Conservation (phyloP, 2,113 vertebrate species). For the Pelobates fuscus region DNA sequence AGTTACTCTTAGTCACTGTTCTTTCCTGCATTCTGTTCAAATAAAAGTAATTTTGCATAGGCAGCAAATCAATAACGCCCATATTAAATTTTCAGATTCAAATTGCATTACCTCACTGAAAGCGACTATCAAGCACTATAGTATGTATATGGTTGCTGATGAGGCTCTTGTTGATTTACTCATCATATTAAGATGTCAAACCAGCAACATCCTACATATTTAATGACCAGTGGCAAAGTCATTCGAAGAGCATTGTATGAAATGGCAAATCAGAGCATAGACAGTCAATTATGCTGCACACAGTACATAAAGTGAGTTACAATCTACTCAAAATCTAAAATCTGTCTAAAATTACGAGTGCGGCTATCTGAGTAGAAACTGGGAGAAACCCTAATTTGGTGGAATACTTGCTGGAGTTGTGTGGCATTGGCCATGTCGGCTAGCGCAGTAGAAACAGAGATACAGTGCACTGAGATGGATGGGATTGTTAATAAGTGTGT, state of each 20-base stretch:
- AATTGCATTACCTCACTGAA: conserved; percentile 13
- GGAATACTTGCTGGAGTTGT: no score
- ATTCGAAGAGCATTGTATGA: not conserved
- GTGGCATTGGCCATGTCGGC: no score
- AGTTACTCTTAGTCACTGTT: no score
- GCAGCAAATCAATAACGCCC: conserved; percentile 15
- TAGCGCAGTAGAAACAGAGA: no score
- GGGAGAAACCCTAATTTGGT: no score
- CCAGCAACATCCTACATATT: conserved; percentile 5
- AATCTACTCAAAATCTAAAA: no score
- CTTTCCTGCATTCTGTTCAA: no score
- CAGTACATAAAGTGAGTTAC: no score
- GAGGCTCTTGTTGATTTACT: conserved; percentile 24
- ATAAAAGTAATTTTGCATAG: conserved; percentile 2
- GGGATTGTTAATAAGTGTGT: no score
- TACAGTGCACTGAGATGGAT: no score
- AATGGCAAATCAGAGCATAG: not conserved
- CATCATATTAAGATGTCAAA: conserved; percentile 21
- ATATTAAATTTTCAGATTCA: conserved; percentile 10
- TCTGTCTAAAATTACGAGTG: no score
- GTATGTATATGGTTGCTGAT: conserved; percentile 18
- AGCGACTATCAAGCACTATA: not conserved
- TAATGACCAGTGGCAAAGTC: not conserved
- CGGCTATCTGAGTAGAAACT: no score
- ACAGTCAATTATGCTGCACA: not conserved